Evolutionary conservation across 2,888 invertebrate genomes (phyloP).

Genomic region (Drosophila longiperda): DNA sequence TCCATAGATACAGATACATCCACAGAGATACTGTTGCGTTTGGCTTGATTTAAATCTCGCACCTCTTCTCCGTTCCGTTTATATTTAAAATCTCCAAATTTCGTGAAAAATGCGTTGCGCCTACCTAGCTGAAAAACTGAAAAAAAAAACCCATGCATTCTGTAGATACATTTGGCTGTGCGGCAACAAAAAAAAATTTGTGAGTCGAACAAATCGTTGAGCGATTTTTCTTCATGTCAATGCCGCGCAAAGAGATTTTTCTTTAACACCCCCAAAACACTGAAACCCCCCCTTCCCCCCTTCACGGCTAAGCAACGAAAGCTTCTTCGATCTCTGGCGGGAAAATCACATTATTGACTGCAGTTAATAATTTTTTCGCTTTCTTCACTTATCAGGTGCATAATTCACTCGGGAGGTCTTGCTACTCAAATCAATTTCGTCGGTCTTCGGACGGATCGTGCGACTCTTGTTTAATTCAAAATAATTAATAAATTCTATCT

Average conservation of each 20-base stretch:
- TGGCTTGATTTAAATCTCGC: slow-evolving; percentile 65
- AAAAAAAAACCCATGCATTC: slow-evolving; percentile 19
- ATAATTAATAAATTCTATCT: slow-evolving; percentile 33
- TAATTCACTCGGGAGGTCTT: not conserved
- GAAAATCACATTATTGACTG: slow-evolving; percentile 56
- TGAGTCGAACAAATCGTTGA: slow-evolving; percentile 77
- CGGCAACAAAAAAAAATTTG: slow-evolving; percentile 44
- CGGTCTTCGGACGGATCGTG: slow-evolving; percentile 9
- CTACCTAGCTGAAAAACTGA: slow-evolving; percentile 29
- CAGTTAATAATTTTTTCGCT: slow-evolving; percentile 16
- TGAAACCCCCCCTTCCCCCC: not conserved
- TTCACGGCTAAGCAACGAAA: slow-evolving; percentile 35
- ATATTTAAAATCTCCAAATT: slow-evolving; percentile 74
- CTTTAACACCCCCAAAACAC: slow-evolving; percentile 43
- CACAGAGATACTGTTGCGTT: slow-evolving; percentile 26
- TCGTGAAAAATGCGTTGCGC: slow-evolving; percentile 63
- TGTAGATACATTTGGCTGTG: slow-evolving; percentile 3
- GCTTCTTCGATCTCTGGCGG: slow-evolving; percentile 1
- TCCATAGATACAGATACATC: slow-evolving; percentile 18
- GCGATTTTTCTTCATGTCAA: slow-evolving; percentile 80
- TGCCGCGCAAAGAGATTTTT: slow-evolving; percentile 65
- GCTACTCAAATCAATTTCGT: not conserved
- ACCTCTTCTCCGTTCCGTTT: slow-evolving; percentile 75
- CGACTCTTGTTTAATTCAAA: slow-evolving; percentile 4
- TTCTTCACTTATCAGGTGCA: slow-evolving; percentile 39